These are phyloP conservation scores for Stomatorhinus walkeri DNA, from an alignment of 2,797 vertebrate species.

Conservation along the genomic window DNA sequence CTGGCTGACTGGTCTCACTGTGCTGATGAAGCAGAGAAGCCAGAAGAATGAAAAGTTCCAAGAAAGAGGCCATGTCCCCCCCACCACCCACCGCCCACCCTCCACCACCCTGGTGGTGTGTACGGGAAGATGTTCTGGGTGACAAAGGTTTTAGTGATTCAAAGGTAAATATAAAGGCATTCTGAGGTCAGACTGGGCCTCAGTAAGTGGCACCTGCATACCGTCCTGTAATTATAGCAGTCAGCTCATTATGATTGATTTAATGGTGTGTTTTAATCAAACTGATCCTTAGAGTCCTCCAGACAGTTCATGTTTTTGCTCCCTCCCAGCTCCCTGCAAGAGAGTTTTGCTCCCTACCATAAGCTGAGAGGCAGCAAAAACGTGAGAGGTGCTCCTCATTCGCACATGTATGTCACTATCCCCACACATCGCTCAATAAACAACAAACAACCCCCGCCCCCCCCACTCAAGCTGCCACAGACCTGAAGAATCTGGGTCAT, in stretches of 20 bases:
- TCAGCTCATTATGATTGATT: not conserved
- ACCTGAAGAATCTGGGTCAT: not conserved
- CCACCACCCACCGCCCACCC: no score
- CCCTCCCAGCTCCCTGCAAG: not conserved
- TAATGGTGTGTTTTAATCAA: not conserved
- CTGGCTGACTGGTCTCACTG: not conserved
- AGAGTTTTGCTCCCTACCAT: not conserved
- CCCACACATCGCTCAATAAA: not conserved
- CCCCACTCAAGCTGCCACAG: not conserved
- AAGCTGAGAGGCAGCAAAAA: not conserved
- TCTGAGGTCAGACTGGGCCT: not conserved
- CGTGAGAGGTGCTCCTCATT: not conserved
- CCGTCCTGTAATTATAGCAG: not conserved
- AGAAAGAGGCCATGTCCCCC: not conserved
- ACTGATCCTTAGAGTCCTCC: not conserved
- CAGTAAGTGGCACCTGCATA: not conserved
- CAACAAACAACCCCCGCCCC: not conserved
- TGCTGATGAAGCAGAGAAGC: not conserved
- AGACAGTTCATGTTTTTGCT: not conserved
- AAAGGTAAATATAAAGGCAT: not conserved
- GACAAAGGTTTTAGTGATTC: not conserved
- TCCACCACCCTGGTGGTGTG: not conserved
- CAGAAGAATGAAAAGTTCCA: not conserved
- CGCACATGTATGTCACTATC: not conserved
- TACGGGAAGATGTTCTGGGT: not conserved